Conservation (phyloP, 2,113 vertebrate genomes). For the Emydocephalus ijimae region DNA sequence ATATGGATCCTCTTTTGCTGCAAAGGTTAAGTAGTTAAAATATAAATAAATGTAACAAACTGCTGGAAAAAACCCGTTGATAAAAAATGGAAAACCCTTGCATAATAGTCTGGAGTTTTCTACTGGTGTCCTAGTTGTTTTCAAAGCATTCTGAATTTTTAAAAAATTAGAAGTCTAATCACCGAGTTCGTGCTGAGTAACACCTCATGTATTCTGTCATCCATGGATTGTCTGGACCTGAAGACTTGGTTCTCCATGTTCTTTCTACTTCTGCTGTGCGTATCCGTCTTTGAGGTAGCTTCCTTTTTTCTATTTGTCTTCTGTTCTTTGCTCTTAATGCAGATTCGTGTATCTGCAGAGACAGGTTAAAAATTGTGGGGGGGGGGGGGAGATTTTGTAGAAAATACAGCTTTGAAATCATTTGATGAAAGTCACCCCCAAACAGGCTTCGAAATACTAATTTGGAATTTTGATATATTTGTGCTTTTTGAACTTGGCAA, state of each 20-base stretch:
- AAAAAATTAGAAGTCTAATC: slow-evolving; percentile 37
- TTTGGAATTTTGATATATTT: not conserved
- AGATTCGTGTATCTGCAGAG: slow-evolving; percentile 84
- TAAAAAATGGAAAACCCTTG: slow-evolving; percentile 48
- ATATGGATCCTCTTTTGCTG: slow-evolving; percentile 59
- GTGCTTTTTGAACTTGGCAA: not conserved
- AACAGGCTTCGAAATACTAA: not conserved
- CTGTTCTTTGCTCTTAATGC: slow-evolving; percentile 89
- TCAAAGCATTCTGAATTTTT: not conserved
- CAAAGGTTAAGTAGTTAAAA: slow-evolving; percentile 59
- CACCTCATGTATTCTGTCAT: slow-evolving; percentile 95
- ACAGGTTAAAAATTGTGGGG: slow-evolving; percentile 15
- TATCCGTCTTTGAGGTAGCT: slow-evolving; percentile 73
- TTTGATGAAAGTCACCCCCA: not conserved
- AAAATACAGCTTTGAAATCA: not conserved
- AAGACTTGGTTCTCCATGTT: slow-evolving; percentile 53
- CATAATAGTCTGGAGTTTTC: slow-evolving; percentile 59
- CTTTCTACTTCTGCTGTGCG: slow-evolving; percentile 76
- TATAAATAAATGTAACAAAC: slow-evolving; percentile 49
- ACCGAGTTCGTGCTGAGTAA: slow-evolving; percentile 84
- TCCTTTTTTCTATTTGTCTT: slow-evolving; percentile 82
- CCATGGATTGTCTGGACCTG: slow-evolving; percentile 84
- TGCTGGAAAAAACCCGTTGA: slow-evolving; percentile 52
- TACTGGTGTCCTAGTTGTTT: slow-evolving; percentile 38
- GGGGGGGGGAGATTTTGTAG: not conserved